These are phyloP conservation scores for Cryptoblepharus egeriae DNA, from an alignment of 2,797 vertebrate genomes.

Conservation along the genomic window DNA sequence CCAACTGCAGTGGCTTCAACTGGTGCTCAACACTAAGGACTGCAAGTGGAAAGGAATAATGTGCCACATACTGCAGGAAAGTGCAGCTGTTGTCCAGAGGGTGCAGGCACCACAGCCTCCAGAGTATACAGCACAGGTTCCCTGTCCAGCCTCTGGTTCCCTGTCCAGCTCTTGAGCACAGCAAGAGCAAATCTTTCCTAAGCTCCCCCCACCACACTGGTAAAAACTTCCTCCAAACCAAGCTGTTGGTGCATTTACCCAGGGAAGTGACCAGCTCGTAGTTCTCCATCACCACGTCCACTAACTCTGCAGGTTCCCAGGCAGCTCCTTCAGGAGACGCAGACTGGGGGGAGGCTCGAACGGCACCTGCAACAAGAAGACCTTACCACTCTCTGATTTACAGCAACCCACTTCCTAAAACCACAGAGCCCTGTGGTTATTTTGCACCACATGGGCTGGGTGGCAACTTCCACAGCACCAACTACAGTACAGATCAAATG, in stretches of 20 bases:
- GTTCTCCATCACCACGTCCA: constrained; percentile 72
- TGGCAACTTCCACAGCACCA: too few species aligned
- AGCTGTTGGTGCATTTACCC: constrained; percentile 47
- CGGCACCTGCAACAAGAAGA: constrained; percentile 52
- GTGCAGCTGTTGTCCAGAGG: not conserved
- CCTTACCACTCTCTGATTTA: too few species aligned
- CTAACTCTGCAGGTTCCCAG: constrained; percentile 55
- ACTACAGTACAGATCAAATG: not conserved
- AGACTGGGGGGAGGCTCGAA: constrained; percentile 60
- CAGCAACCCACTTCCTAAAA: too few species aligned
- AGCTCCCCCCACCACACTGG: not conserved
- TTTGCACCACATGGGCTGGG: not conserved
- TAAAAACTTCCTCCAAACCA: too few species aligned
- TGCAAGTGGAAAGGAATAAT: too few species aligned
- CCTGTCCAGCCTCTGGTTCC: not conserved
- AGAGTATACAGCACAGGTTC: not conserved
- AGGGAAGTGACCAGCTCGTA: constrained; percentile 66
- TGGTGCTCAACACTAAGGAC: too few species aligned
- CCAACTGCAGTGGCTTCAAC: not conserved
- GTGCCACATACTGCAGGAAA: not conserved
- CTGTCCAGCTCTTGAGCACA: not conserved
- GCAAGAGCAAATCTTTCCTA: too few species aligned
- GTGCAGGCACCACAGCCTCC: not conserved
- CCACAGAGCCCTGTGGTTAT: too few species aligned
- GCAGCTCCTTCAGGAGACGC: constrained; percentile 67